These are phyloP conservation scores for Paraescarpia echinospica DNA, from an alignment of 1,140 invertebrate genomes.

Conservation along the genomic window DNA sequence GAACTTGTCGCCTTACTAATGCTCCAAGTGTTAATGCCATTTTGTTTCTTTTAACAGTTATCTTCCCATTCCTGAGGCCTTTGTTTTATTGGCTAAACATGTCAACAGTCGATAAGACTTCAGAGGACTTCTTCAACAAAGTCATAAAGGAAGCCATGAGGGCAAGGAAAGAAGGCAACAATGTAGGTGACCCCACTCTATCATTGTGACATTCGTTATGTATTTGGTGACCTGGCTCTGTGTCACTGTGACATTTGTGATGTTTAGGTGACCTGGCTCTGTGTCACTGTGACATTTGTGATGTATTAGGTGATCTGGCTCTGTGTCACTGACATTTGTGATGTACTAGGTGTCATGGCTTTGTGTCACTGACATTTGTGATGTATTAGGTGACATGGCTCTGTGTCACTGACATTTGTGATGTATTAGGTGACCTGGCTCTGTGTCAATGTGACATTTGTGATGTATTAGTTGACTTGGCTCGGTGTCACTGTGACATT, in stretches of 20 bases:
- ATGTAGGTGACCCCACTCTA: neutral
- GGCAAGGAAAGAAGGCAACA: neutral
- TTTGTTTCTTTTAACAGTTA: neutral
- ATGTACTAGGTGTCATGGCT: too few species aligned
- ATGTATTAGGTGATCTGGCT: too few species aligned
- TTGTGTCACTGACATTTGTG: too few species aligned
- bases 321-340: too few species aligned
- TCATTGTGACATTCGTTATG: neutral
- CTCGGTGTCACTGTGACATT: too few species aligned
- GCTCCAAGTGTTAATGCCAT: neutral
- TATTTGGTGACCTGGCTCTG: neutral
- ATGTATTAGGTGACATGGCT: too few species aligned
- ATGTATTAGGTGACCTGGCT: too few species aligned
- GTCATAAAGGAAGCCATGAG: neutral
- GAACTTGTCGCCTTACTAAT: neutral
- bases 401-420: too few species aligned
- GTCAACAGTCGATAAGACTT: neutral
- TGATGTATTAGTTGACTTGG: too few species aligned
- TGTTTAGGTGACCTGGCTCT: too few species aligned
- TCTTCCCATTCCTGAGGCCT: neutral
- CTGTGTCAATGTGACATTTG: too few species aligned
- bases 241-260: neutral
- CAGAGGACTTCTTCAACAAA: conserved; percentile 16
- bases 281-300: neutral
- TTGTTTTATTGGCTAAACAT: neutral